phyloP scores from a whole-genome alignment of 2,888 invertebrate genomes.

The Drosophila pseudotalamancana region DNA sequence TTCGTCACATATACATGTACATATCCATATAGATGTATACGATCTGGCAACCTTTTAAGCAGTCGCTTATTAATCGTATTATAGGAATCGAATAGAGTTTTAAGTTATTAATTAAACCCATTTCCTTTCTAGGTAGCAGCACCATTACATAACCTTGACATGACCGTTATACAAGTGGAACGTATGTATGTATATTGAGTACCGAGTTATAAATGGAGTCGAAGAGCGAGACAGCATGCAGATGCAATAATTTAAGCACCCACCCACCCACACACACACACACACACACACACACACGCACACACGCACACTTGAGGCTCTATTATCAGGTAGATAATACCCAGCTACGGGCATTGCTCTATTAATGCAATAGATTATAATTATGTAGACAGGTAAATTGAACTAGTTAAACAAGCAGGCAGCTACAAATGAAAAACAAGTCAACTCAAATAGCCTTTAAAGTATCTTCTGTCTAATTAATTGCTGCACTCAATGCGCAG shows the following conservation, averaged over 20 bases:
- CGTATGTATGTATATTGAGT: too few relatives aligned
- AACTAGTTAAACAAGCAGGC: slow-evolving; percentile 30
- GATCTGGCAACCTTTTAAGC: too few relatives aligned
- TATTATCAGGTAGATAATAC: neutral
- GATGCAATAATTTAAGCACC: neutral
- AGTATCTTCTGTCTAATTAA: slow-evolving; percentile 17
- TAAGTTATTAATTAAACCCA: too few relatives aligned
- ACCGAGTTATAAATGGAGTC: too few relatives aligned
- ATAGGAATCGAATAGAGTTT: too few relatives aligned
- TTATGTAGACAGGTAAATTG: neutral
- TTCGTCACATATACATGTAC: too few relatives aligned
- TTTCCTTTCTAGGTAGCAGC: too few relatives aligned
- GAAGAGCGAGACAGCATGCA: neutral
- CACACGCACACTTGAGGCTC: neutral
- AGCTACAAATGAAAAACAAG: slow-evolving; percentile 53
- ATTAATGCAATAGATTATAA: neutral
- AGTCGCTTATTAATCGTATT: too few relatives aligned
- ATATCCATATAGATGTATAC: too few relatives aligned
- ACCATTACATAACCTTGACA: too few relatives aligned
- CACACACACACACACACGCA: neutral
- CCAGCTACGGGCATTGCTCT: slow-evolving; percentile 7
- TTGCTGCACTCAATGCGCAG: slow-evolving; percentile 36
- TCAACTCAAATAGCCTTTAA: slow-evolving; percentile 27
- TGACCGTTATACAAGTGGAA: too few relatives aligned
- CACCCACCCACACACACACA: neutral